Conservation (phyloP, 1,140 invertebrate genomes). For the Calliphora vicina region DNA sequence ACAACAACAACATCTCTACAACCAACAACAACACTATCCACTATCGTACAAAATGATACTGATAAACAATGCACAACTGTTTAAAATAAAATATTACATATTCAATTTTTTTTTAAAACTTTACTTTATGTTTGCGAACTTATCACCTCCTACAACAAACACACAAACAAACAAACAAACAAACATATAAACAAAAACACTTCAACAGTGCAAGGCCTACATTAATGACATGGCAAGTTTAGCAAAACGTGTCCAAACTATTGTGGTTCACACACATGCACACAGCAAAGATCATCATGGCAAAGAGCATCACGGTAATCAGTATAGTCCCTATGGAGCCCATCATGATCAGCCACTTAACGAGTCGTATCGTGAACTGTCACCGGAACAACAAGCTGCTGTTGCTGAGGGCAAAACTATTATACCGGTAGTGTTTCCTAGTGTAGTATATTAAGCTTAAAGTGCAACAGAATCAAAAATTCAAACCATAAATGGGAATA, state of each 20-base stretch:
- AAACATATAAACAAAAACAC: background rate
- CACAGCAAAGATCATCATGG: slow-evolving; percentile 35
- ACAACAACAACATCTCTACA: background rate
- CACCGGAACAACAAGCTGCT: slow-evolving; percentile 44
- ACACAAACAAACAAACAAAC: background rate
- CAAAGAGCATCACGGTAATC: slow-evolving; percentile 52
- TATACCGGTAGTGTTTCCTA: slow-evolving; percentile 55
- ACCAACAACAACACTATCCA: background rate
- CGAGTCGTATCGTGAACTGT: slow-evolving; percentile 55
- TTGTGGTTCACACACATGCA: slow-evolving; percentile 54
- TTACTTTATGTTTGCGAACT: background rate
- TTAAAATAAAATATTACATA: background rate
- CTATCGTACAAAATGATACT: no score
- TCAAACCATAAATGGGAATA: background rate
- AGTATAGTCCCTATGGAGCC: slow-evolving; percentile 57
- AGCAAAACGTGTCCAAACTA: slow-evolving; percentile 57
- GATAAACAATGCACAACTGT: background rate
- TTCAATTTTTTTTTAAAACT: background rate
- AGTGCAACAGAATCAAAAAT: background rate
- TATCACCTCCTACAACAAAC: background rate
- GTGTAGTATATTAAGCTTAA: background rate
- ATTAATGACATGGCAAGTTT: slow-evolving; percentile 59
- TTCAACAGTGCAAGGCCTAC: slow-evolving; percentile 47
- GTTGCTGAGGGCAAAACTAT: slow-evolving; percentile 47
- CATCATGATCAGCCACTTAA: slow-evolving; percentile 37